These are phyloP conservation scores for Liasis olivaceus DNA, from an alignment of 2,797 vertebrate species.

Conservation along the genomic window DNA sequence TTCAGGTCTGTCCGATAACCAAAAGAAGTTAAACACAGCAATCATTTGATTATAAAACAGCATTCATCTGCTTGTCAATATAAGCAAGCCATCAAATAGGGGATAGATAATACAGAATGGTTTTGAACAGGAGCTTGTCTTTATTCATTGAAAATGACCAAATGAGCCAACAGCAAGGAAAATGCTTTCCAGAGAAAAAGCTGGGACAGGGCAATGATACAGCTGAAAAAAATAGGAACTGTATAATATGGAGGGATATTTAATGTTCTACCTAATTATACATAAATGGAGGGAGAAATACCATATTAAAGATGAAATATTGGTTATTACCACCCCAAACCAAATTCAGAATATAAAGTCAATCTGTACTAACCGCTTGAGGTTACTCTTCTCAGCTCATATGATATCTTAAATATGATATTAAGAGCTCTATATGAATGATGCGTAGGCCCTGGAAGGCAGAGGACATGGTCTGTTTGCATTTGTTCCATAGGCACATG, in stretches of 20 bases:
- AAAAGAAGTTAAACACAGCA: slow-evolving; percentile 17
- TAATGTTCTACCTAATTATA: slow-evolving; percentile 16
- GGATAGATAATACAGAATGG: neutral
- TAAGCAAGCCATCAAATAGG: slow-evolving; percentile 1
- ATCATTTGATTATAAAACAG: slow-evolving; percentile 26
- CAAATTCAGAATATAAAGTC: slow-evolving; percentile 2
- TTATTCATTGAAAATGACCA: slow-evolving; percentile 30
- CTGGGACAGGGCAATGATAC: slow-evolving; percentile 10
- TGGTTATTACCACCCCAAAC: neutral
- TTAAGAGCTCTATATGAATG: too few relatives aligned
- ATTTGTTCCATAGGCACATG: neutral
- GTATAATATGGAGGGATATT: slow-evolving; percentile 26
- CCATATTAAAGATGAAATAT: slow-evolving; percentile 1
- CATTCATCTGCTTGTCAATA: slow-evolving; percentile 8
- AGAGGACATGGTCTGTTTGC: neutral
- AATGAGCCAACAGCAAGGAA: slow-evolving; percentile 1
- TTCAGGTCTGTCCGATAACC: slow-evolving; percentile 25
- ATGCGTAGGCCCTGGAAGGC: neutral
- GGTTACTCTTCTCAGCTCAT: neutral
- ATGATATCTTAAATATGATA: neutral
- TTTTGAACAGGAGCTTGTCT: slow-evolving; percentile 16
- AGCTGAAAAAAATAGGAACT: slow-evolving; percentile 37
- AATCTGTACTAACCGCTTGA: neutral
- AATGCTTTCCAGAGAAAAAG: slow-evolving; percentile 38
- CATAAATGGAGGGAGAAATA: slow-evolving; percentile 1